These are phyloP conservation scores for Blastomussa wellsi DNA, from an alignment of 92 coral and sea anemone genomes.

Conservation along the genomic window DNA sequence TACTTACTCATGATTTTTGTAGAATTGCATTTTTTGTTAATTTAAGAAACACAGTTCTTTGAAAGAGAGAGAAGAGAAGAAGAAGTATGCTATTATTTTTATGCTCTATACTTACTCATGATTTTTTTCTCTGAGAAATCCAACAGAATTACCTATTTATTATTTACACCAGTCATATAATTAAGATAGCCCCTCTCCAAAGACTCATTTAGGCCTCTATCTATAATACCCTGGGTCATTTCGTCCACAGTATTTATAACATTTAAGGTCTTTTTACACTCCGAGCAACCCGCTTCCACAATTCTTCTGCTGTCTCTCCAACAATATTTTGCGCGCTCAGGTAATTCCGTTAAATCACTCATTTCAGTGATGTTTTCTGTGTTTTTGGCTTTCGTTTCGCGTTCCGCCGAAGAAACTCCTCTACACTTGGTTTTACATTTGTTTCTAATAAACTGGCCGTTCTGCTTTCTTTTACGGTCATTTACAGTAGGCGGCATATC, in stretches of 20 bases:
- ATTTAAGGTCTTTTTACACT: conserved; percentile 22
- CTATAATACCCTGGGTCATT: conserved; percentile 2
- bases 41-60: too few species aligned
- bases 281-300: conserved; percentile 53
- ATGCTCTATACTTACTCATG: too few species aligned
- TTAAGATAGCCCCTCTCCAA: too few species aligned
- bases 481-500: background rate
- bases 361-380: background rate
- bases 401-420: conserved; percentile 5
- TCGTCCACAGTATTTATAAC: conserved; percentile 4
- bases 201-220: too few species aligned
- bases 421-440: conserved; percentile 3
- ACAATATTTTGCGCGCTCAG: background rate
- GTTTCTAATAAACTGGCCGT: conserved; percentile 3
- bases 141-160: too few species aligned
- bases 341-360: background rate
- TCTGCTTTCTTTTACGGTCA: background rate
- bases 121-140: too few species aligned
- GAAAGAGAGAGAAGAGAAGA: too few species aligned
- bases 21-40: too few species aligned
- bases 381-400: background rate
- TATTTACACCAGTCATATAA: too few species aligned
- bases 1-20: too few species aligned
- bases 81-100: too few species aligned
- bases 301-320: conserved; percentile 60